Base-by-base conservation (phyloP, 1,140 invertebrate genomes). In the Drosophila nigrodunni region DNA sequence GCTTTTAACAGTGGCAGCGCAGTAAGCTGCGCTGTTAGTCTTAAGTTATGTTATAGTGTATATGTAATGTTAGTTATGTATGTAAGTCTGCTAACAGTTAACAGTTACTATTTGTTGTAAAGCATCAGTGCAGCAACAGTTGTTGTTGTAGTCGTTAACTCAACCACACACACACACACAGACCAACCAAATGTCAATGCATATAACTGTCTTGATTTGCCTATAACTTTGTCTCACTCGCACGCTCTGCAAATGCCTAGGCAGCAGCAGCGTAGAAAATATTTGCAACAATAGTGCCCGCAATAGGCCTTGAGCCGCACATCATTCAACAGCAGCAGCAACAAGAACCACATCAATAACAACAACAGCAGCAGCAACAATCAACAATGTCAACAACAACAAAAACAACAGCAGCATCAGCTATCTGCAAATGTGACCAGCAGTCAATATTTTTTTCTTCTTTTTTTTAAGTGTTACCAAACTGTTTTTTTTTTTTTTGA, bases 21-120 rank as follows among this genome's bases (percentile, higher is more conserved):
- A 13, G 11, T 15, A 35, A 58, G 35, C 74, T 74, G 69, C 81
- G 34, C 59, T 71, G 66, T 72, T 85, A 85, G 30, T 41, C 35
- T 30, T 83, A 83, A 75, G 79, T 65, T 80, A 82, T 69, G 75
- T 82, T 68, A 46, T 15, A 18, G 72, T 77, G 55, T 66, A 54
- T 44, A 21, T 59, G 7, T n/a, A 18, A n/a, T 43, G 18, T 34
- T 57, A 41, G 35, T 7, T 50, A 59, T 44, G 46, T 67, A 47
- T 47, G 64, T 69, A 55, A 37, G 15, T 62, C 49, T 37, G 52
- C 58, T 62, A 61, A 46, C 57, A 55, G 39, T 62, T 62, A 50
- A 54, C 21, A 18, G 9, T 52, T 77, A 70, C 11, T 46, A 30
- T 66, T 82, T 74, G 80, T 55, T 65, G 55, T 74, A 79, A 80